Evolutionary conservation across 2,797 vertebrate genomes (phyloP).

Genomic region (Manis crassicaudata): DNA sequence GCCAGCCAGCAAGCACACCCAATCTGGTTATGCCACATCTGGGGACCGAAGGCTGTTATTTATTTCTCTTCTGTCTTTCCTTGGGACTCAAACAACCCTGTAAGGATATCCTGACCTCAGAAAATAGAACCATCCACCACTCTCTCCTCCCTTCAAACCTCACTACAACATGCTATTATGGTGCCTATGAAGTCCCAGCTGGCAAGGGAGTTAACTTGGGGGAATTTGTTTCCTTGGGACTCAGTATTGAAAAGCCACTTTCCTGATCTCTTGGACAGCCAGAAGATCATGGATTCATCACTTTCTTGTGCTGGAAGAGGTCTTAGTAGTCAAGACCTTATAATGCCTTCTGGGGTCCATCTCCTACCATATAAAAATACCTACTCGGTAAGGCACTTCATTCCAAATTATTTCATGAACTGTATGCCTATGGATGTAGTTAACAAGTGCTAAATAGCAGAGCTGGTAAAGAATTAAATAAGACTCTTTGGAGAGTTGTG

Average conservation of each 20-base stretch:
- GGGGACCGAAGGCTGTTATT: background rate
- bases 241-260: background rate
- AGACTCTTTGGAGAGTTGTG: conserved; percentile 15
- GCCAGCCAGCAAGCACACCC: background rate
- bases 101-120: background rate
- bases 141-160: conserved; percentile 2
- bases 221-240: background rate
- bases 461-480: conserved; percentile 30
- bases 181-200: background rate
- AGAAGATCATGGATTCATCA: background rate
- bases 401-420: conserved; percentile 47
- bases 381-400: background rate
- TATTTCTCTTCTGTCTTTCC: background rate
- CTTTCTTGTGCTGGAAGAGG: conserved; percentile 1
- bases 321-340: background rate
- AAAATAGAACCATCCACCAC: background rate
- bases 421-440: background rate
- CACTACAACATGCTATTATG: conserved; percentile 29
- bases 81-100: background rate
- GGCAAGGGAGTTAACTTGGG: conserved; percentile 24
- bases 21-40: background rate
- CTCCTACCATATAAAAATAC: background rate
- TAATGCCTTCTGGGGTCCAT: background rate
- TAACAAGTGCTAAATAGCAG: conserved; percentile 40
- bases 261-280: background rate